Conservation (phyloP, 2,113 vertebrate genomes). For the Ellobius talpinus region DNA sequence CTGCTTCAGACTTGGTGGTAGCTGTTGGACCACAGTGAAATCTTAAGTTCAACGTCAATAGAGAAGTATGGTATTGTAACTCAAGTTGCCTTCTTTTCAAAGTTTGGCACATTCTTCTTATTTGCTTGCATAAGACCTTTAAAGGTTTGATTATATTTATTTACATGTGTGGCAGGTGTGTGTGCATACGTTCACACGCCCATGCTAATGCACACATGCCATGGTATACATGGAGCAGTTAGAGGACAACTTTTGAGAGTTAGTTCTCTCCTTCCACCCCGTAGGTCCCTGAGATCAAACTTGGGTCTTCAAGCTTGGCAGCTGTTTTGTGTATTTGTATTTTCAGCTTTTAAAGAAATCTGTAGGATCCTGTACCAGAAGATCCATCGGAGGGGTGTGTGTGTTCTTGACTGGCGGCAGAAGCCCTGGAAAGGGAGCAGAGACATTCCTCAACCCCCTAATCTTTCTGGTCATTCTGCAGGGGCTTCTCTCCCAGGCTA, state of each 20-base stretch:
- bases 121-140: not conserved
- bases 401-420: no score
- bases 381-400: no score
- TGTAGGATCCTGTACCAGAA: no score
- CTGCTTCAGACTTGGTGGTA: not conserved
- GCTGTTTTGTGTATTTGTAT: not conserved
- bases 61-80: not conserved
- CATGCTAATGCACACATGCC: not conserved
- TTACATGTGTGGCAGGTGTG: not conserved
- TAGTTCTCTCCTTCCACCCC: not conserved
- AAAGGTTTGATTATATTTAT: not conserved
- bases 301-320: not conserved
- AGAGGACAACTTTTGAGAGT: not conserved
- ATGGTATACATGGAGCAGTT: not conserved
- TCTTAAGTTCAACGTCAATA: not conserved
- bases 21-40: not conserved
- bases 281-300: not conserved
- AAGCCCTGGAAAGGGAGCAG: no score
- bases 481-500: no score
- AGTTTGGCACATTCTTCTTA: not conserved
- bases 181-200: not conserved
- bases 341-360: not conserved
- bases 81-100: not conserved
- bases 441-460: no score
- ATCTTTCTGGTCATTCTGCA: no score